phyloP scores from a whole-genome alignment of 2,888 invertebrate genomes.

The Adelphocoris suturalis region DNA sequence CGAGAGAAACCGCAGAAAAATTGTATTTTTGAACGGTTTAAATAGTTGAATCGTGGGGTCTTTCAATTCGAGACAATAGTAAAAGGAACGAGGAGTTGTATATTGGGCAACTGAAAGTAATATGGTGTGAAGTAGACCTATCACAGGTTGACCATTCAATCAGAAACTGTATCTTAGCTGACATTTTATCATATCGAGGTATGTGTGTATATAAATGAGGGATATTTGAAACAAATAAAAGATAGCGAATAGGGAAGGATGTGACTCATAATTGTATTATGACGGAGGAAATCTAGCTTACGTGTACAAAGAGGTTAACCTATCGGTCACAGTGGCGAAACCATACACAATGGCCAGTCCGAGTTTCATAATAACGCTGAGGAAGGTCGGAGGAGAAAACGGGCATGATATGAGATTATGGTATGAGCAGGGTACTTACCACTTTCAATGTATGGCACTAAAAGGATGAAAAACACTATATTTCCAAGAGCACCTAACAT shows the following conservation, averaged over 20 bases:
- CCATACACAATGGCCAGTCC: slow-evolving; percentile 48
- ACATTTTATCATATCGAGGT: background rate
- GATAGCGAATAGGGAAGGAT: background rate
- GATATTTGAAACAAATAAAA: background rate
- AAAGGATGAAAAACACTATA: slow-evolving; percentile 84
- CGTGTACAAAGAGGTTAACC: slow-evolving; percentile 66
- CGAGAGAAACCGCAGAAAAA: background rate
- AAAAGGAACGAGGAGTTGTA: background rate
- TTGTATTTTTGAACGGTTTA: background rate
- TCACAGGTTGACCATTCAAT: background rate
- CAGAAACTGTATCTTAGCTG: background rate
- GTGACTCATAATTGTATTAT: slow-evolving; percentile 20
- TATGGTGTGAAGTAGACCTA: background rate
- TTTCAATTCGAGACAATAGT: background rate
- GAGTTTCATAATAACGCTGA: slow-evolving; percentile 6
- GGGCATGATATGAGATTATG: background rate
- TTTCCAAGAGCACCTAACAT: slow-evolving; percentile 85
- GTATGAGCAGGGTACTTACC: slow-evolving; percentile 80
- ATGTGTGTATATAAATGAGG: background rate
- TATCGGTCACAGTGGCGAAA: slow-evolving; percentile 62
- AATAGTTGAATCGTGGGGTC: background rate
- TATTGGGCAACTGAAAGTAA: slow-evolving; percentile 12
- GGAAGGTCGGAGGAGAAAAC: background rate
- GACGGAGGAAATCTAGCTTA: slow-evolving; percentile 36
- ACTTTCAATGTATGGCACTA: slow-evolving; percentile 86